phyloP scores from a whole-genome alignment of 2,797 vertebrate species.

The Sciaenops ocellatus region DNA sequence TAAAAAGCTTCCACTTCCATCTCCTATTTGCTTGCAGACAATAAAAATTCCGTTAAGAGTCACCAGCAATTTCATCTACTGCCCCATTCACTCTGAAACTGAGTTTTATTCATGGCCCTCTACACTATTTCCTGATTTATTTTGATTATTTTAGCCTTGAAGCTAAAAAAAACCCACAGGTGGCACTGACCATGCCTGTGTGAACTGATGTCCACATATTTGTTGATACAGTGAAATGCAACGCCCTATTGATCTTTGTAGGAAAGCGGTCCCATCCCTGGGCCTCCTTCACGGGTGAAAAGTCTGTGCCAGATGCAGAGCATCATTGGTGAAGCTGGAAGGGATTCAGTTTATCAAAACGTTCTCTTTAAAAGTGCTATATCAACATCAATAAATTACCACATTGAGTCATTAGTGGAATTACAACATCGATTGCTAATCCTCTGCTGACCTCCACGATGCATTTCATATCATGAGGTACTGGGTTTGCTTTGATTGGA shows the following conservation, averaged over 20 bases:
- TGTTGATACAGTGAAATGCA: constrained; percentile 26
- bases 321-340: neutral
- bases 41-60: neutral
- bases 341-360: neutral
- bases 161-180: neutral
- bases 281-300: neutral
- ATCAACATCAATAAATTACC: neutral
- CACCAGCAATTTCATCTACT: neutral
- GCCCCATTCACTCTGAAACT: neutral
- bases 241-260: constrained; percentile 24
- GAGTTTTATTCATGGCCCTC: neutral
- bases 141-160: neutral
- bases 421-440: neutral
- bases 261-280: neutral
- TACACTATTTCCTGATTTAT: neutral
- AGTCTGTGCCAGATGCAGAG: neutral
- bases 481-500: neutral
- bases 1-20: neutral
- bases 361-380: neutral
- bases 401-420: constrained; percentile 34
- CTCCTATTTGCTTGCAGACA: neutral
- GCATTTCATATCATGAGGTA: constrained; percentile 1
- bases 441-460: neutral
- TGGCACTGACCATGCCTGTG: neutral
- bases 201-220: neutral